Conservation (phyloP, 2,888 invertebrate genomes). For the Phortica magna region DNA sequence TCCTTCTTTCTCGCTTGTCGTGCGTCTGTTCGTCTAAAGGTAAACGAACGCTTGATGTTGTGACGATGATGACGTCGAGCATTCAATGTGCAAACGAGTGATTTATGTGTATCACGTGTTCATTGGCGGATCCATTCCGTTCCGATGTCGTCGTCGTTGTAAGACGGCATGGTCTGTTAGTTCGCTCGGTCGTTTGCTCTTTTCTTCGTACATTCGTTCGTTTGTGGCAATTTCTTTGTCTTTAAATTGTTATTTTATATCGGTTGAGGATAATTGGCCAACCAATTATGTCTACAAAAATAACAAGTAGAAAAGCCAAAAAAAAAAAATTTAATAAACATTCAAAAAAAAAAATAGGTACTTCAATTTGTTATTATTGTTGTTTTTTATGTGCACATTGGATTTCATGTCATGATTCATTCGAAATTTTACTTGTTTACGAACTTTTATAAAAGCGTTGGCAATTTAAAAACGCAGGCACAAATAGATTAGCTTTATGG, state of each 20-base stretch:
- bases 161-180: constrained; percentile 51
- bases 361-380: not conserved
- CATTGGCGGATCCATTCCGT: constrained; percentile 41
- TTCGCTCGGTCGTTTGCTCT: constrained; percentile 24
- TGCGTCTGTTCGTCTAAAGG: constrained; percentile 50
- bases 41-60: constrained; percentile 63
- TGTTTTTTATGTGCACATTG: not conserved
- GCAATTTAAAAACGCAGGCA: not conserved
- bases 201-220: not conserved
- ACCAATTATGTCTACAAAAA: not conserved
- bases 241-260: constrained; percentile 47
- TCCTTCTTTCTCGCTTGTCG: constrained; percentile 45
- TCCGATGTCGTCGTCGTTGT: constrained; percentile 4
- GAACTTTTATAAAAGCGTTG: not conserved
- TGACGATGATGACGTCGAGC: constrained; percentile 55
- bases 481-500: too few species aligned
- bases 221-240: constrained; percentile 53
- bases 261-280: constrained; percentile 2
- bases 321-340: constrained; percentile 1
- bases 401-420: not conserved
- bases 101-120: constrained; percentile 68
- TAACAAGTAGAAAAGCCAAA: not conserved
- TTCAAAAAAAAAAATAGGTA: not conserved
- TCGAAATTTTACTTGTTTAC: not conserved
- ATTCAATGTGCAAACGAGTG: constrained; percentile 49